These are phyloP conservation scores for Nibea albiflora DNA, from an alignment of 2,113 vertebrate species.

Conservation along the genomic window DNA sequence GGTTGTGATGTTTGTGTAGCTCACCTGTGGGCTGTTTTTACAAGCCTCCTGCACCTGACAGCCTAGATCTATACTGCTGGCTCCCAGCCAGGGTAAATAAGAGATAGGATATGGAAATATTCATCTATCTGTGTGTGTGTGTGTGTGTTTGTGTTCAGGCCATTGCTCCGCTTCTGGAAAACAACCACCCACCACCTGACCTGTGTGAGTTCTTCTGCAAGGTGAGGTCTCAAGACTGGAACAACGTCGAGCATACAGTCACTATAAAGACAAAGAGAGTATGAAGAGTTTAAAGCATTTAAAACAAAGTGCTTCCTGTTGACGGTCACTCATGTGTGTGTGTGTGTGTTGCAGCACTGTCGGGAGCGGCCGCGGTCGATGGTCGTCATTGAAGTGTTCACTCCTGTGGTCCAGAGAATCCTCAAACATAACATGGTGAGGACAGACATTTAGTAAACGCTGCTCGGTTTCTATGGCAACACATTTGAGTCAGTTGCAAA, in stretches of 20 bases:
- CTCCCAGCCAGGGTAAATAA: constrained; percentile 30
- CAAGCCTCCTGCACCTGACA: constrained; percentile 19
- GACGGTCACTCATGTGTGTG: accelerated
- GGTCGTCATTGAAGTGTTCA: constrained; percentile 99
- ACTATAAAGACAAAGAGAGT: neutral
- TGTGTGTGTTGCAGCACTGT: constrained; percentile 89
- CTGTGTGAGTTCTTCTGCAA: constrained; percentile 99
- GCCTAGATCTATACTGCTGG: constrained; percentile 7
- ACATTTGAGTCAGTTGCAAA: no score
- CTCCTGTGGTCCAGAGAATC: constrained; percentile 98
- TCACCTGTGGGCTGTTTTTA: constrained; percentile 42
- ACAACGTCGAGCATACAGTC: accelerated
- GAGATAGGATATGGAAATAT: constrained; percentile 50
- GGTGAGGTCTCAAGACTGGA: constrained; percentile 79
- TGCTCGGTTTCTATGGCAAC: no score
- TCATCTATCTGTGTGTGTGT: constrained; percentile 24
- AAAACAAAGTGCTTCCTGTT: neutral
- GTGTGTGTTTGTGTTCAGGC: constrained; percentile 83
- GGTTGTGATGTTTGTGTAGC: constrained; percentile 33
- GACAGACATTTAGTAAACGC: neutral
- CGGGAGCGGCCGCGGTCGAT: constrained; percentile 97
- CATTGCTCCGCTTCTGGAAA: constrained; percentile 98
- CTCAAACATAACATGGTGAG: constrained; percentile 99
- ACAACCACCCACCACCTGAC: constrained; percentile 98
- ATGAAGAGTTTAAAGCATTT: neutral